Conservation (phyloP, 2,888 invertebrate genomes). For the Tenthredo distinguenda region DNA sequence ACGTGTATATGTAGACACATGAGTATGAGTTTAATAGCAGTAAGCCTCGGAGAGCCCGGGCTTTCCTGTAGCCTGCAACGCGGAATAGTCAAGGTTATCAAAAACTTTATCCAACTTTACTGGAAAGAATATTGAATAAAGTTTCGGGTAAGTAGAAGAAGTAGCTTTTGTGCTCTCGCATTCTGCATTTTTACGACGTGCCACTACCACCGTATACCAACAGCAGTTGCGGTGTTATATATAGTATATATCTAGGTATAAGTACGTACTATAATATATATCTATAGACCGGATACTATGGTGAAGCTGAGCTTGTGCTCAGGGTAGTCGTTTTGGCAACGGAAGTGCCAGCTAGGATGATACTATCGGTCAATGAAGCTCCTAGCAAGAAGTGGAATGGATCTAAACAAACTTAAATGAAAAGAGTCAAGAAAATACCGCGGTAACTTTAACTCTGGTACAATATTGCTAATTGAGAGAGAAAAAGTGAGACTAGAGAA, state of each 20-base stretch:
- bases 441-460: neutral
- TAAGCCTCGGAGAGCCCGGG: neutral
- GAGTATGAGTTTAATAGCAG: neutral
- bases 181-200: constrained; percentile 36
- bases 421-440: neutral
- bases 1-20: neutral
- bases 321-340: neutral
- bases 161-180: constrained; percentile 17
- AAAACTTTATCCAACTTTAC: neutral
- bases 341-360: neutral
- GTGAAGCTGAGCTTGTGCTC: neutral
- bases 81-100: constrained; percentile 1
- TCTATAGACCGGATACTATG: neutral
- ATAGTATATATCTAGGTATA: neutral
- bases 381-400: neutral
- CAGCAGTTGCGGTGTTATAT: neutral
- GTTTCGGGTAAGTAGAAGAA: neutral
- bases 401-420: neutral
- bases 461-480: constrained; percentile 3
- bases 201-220: neutral
- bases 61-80: neutral
- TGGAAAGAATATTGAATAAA: constrained; percentile 37
- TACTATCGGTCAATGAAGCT: neutral
- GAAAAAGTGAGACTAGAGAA: neutral
- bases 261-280: neutral